phyloP scores from a whole-genome alignment of 2,888 invertebrate species.

The Drosophila austrosaltans region DNA sequence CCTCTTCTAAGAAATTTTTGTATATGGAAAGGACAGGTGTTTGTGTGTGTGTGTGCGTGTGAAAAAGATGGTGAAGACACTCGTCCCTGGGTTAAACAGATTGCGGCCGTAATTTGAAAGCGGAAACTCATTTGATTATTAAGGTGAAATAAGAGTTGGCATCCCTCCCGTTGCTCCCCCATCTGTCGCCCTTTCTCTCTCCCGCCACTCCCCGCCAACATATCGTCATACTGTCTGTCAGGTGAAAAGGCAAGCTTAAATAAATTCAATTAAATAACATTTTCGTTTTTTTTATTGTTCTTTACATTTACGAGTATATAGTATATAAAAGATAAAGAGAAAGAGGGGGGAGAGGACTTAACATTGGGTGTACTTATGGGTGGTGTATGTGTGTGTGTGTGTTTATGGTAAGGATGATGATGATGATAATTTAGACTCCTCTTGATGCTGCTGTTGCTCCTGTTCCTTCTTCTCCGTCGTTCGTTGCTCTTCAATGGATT shows the following conservation, averaged over 20 bases:
- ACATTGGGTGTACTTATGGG: slow-evolving; percentile 22
- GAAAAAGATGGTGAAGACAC: slow-evolving; percentile 30
- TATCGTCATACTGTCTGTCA: slow-evolving; percentile 14
- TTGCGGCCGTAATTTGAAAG: slow-evolving; percentile 79
- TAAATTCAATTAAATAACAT: slow-evolving; percentile 80
- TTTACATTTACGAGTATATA: slow-evolving; percentile 64
- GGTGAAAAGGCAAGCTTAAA: slow-evolving; percentile 66
- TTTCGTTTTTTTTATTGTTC: slow-evolving; percentile 73
- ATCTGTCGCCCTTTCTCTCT: no score
- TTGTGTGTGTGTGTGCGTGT: not conserved
- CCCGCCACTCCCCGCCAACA: not conserved
- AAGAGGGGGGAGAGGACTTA: slow-evolving; percentile 24
- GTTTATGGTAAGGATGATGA: slow-evolving; percentile 32
- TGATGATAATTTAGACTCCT: slow-evolving; percentile 52
- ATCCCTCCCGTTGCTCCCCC: not conserved
- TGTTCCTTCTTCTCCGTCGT: slow-evolving; percentile 41
- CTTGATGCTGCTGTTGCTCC: slow-evolving; percentile 29
- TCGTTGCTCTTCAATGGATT: slow-evolving; percentile 57
- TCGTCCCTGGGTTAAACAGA: slow-evolving; percentile 67
- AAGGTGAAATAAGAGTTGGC: slow-evolving; percentile 72
- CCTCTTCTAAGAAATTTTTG: slow-evolving; percentile 34
- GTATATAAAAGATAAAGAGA: slow-evolving; percentile 30
- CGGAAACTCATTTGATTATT: slow-evolving; percentile 78
- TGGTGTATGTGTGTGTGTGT: slow-evolving; percentile 15
- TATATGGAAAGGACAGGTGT: slow-evolving; percentile 49